Evolutionary conservation across 2,113 vertebrate species (phyloP), one percentile per base, ranked within the genome.

Genomic region (Ailurus styani): DNA sequence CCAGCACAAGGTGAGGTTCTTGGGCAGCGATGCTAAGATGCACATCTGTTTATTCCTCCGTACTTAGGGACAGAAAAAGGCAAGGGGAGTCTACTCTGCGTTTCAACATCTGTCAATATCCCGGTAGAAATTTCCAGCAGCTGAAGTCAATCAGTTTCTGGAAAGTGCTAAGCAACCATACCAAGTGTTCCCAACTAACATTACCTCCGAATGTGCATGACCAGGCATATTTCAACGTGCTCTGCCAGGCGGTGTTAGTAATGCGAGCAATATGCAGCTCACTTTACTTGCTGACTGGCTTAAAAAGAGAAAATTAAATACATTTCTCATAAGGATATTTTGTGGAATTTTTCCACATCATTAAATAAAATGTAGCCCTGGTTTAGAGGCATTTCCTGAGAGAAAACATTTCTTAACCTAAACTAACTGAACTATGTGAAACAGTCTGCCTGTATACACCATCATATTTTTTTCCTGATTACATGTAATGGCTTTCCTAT

Each of bases 261-360:
- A 98, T 95, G 98, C 34, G 94, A 97, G 96, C 97, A 98, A 98
- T 97, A 97, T 87, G 60, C 90, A 91, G 94, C 97, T 88, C 97
- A 91, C 87, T 92, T 98, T 96, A 97, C 96, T 98, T 98, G 97
- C 98, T 98, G 98, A 98, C 97, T 98, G 89, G 96, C 95, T 98
- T 98, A 96, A 98, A 98, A 97, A 97, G 97, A 96, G 97, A 98
- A 98, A 99, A 98, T 98, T 98, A 98, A 98, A 97, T 98, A 97
- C 96, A 98, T 98, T 98, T 98, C 98, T 98, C 98, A 98, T 98
- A 98, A 95, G 96, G 90, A 97, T 98, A 98, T 96, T 98, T 98
- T 97, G 93, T 97, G 96, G 97, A 98, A 70, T 98, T 99, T 99
- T 98, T 94, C 97, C 97, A 98, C 97, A 97, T 92, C 97, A 98